These are phyloP conservation scores for Scomberomorus guttatus DNA, from an alignment of 2,797 vertebrate genomes.

Conservation along the genomic window DNA sequence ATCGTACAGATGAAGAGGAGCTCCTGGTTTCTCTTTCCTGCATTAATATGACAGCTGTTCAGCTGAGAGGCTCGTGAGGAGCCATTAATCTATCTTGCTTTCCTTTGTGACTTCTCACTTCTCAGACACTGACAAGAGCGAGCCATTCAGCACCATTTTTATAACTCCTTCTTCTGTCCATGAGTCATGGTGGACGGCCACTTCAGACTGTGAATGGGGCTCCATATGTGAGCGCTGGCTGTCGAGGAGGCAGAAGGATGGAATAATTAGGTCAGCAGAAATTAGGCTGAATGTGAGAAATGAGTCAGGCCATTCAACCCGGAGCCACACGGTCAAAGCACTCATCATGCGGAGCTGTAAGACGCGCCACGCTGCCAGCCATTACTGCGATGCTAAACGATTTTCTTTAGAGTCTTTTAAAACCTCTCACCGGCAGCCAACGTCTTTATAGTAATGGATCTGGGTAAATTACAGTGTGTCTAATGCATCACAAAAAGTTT, in stretches of 20 bases:
- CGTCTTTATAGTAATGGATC: constrained; percentile 1
- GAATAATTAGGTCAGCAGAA: constrained; percentile 65
- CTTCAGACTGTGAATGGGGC: constrained; percentile 22
- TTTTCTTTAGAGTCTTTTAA: neutral
- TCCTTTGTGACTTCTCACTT: neutral
- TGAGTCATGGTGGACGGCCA: constrained; percentile 6
- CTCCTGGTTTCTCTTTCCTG: neutral
- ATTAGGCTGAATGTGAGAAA: constrained; percentile 38
- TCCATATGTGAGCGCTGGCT: constrained; percentile 4
- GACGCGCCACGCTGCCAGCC: neutral
- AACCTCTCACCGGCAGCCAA: constrained; percentile 10
- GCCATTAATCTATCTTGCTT: neutral
- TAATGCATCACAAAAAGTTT: neutral
- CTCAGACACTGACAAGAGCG: neutral
- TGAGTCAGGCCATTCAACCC: constrained; percentile 30
- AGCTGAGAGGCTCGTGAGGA: constrained; percentile 5
- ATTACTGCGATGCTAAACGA: neutral
- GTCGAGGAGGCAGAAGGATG: constrained; percentile 31
- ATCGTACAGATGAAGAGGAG: neutral
- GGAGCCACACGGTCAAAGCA: neutral
- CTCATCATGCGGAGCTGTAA: constrained; percentile 9
- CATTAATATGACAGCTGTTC: constrained; percentile 30
- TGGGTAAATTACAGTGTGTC: neutral
- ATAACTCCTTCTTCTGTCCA: neutral
- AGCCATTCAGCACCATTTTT: constrained; percentile 3